Base-by-base conservation (phyloP, 2,113 vertebrate genomes). In the Geococcyx californianus region DNA sequence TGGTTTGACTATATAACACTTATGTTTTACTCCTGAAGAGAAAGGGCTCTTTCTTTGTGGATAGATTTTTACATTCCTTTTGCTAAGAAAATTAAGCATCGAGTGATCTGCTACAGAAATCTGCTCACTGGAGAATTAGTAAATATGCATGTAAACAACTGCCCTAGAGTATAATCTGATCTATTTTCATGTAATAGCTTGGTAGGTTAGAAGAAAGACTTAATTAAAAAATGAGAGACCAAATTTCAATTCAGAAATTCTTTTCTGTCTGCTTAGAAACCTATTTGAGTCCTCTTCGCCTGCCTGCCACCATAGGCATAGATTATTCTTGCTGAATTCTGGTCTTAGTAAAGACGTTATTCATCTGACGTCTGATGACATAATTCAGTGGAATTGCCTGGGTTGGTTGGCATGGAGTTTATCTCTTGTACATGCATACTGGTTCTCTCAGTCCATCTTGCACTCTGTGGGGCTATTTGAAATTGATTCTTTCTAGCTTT, bases 61-160 rank as follows among this genome's bases (percentile, higher is more conserved):
- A 68, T 60, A 75, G 38, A 31, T 87, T 78, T 92, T 55, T 56
- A n/a, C 1, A 0, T 63, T 86, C 18, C 33, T 90, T 88, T 81
- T 74, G 33, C 73, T 62, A 73, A 91, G 89, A 92, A 94, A 91
- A 95, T 92, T 87, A 94, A 95, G 80, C 52, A 78, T 34, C 16
- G 86, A 88, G 59, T 80, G 90, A 87, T 96, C 56, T 87, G 59
- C 91, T 96, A 95, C 83, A 94, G 91, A 97, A 91, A 70, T 59
- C 38, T 89, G 26, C 44, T 94, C 91, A 75, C 80, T 64, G 84
- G 93, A 94, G 89, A 89, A 51, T 16, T 78, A 73, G 40, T 93
- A 92, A 95, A 92, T 89, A 94, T 75, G 69, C 60, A 68, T 85
- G 78, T 85, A 92, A 96, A 94, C 73, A 96, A 84, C 84, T 72